Conservation (phyloP, 2,113 vertebrate genomes). For the Strigops habroptila region DNA sequence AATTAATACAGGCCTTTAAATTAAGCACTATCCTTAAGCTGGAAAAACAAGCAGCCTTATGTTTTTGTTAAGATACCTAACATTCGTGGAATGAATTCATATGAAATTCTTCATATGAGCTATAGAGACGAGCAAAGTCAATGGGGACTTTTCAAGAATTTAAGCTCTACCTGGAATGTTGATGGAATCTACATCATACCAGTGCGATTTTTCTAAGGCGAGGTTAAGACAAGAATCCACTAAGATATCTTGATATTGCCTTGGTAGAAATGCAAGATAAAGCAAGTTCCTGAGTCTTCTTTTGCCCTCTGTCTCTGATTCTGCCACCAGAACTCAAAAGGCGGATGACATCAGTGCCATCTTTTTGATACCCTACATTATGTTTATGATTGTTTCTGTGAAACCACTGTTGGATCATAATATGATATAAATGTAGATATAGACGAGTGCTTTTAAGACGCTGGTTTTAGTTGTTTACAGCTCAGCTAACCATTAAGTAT, state of each 20-base stretch:
- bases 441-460: background rate
- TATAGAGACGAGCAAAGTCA: background rate
- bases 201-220: background rate
- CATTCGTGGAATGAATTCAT: background rate
- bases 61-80: background rate
- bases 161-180: background rate
- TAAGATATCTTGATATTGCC: background rate
- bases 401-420: background rate
- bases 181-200: background rate
- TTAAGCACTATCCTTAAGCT: background rate
- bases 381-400: background rate
- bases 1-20: background rate
- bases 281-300: background rate
- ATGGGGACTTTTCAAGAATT: background rate
- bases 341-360: background rate
- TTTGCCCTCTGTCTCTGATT: background rate
- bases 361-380: background rate
- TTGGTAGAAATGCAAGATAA: background rate
- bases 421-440: background rate
- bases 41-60: background rate
- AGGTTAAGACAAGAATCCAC: background rate
- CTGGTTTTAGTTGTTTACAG: background rate
- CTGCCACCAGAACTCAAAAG: background rate
- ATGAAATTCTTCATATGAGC: background rate
- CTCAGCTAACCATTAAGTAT: background rate